These are phyloP conservation scores for Vanessa cardui DNA, from an alignment of 2,888 invertebrate genomes.

Conservation along the genomic window DNA sequence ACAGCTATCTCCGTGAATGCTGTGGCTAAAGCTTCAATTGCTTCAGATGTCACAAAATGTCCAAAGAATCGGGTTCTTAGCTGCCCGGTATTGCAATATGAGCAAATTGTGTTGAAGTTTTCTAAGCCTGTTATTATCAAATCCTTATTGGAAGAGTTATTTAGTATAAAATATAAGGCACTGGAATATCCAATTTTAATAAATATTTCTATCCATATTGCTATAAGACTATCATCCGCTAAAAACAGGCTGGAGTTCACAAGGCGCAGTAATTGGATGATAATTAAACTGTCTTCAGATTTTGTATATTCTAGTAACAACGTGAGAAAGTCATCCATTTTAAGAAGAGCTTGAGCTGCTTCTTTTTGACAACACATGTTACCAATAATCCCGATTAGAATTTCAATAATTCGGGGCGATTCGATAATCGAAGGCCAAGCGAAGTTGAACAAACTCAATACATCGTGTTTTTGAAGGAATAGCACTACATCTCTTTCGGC, in stretches of 20 bases:
- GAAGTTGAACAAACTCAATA: constrained; percentile 85
- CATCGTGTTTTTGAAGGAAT: constrained; percentile 86
- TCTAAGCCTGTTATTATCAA: constrained; percentile 83
- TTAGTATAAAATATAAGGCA: constrained; percentile 87
- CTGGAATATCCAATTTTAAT: constrained; percentile 76
- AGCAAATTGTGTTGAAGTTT: constrained; percentile 82
- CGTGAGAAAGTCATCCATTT: constrained; percentile 81
- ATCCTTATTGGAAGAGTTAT: constrained; percentile 87
- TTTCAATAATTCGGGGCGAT: constrained; percentile 88
- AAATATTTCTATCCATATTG: constrained; percentile 75
- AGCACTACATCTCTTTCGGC: constrained; percentile 89
- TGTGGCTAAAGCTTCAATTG: constrained; percentile 57
- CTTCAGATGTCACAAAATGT: constrained; percentile 63
- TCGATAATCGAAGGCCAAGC: constrained; percentile 78
- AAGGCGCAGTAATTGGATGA: constrained; percentile 88
- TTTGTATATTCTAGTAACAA: constrained; percentile 81
- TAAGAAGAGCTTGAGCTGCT: constrained; percentile 82
- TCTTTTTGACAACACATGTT: constrained; percentile 90
- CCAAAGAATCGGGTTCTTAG: constrained; percentile 59
- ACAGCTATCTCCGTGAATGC: constrained; percentile 63
- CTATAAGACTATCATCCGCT: constrained; percentile 66
- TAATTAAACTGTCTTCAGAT: constrained; percentile 86
- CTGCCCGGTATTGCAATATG: constrained; percentile 64
- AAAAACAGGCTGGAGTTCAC: constrained; percentile 81
- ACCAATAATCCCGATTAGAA: constrained; percentile 91